These are phyloP conservation scores for Euclidia mi DNA, from an alignment of 2,888 invertebrate species.

Conservation along the genomic window DNA sequence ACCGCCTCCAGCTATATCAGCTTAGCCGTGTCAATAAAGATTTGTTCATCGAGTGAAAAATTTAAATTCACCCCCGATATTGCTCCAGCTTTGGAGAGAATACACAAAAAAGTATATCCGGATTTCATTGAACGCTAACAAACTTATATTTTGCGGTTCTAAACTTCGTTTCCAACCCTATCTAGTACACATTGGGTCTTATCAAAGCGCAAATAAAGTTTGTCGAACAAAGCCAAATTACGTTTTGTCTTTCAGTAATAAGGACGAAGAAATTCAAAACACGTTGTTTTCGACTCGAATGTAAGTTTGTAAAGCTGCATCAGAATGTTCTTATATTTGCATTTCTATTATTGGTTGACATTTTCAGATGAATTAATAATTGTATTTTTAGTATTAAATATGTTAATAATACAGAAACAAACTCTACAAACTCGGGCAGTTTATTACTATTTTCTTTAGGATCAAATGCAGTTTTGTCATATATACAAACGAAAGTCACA, in stretches of 20 bases:
- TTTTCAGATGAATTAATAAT: too few relatives aligned
- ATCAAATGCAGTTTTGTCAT: too few relatives aligned
- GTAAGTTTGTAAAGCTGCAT: conserved; percentile 49
- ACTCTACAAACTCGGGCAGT: too few relatives aligned
- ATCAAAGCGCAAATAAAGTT: conserved; percentile 28
- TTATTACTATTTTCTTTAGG: too few relatives aligned
- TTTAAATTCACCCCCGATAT: conserved; percentile 67
- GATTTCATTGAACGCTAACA: conserved; percentile 53
- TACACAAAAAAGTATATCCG: conserved; percentile 59
- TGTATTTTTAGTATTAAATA: too few relatives aligned
- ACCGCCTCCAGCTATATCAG: conserved; percentile 44
- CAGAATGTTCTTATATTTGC: conserved; percentile 45
- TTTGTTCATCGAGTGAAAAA: conserved; percentile 72
- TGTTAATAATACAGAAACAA: too few relatives aligned
- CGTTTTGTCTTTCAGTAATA: conserved; percentile 46
- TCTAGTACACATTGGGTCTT: conserved; percentile 11
- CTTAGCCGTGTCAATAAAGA: conserved; percentile 67
- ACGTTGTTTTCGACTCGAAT: conserved; percentile 41
- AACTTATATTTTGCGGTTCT: conserved; percentile 38
- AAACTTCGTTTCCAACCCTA: conserved; percentile 25
- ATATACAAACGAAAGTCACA: too few relatives aligned
- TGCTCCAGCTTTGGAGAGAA: conserved; percentile 57
- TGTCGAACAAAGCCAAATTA: conserved; percentile 44
- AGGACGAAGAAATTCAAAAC: conserved; percentile 44
- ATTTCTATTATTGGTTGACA: conserved; percentile 20